Percentiles rank a stretch among this genome's conserved stretches.
phyloP scores from a whole-genome alignment of 1,140 invertebrate genomes.

The Drosophila navojoa region DNA sequence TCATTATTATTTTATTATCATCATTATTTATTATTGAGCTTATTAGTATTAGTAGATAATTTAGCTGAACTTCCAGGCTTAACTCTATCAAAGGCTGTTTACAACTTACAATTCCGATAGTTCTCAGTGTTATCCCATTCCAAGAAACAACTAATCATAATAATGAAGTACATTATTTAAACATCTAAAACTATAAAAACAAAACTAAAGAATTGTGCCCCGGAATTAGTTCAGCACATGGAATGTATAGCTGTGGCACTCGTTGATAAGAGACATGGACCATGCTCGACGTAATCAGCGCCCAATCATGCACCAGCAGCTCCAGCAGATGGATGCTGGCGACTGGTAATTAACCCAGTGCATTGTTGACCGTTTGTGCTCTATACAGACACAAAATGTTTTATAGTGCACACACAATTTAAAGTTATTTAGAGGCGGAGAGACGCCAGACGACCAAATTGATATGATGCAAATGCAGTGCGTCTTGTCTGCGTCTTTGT shows the following conservation, averaged over 20 bases:
- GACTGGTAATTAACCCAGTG: constrained; percentile 77
- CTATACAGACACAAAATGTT: constrained; percentile 32
- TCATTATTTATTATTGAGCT: too few species aligned
- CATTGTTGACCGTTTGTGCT: constrained; percentile 66
- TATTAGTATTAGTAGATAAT: too few species aligned
- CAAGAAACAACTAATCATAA: too few species aligned
- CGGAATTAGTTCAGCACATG: background rate
- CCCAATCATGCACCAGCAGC: constrained; percentile 5
- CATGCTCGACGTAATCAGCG: constrained; percentile 46
- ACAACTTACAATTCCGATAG: too few species aligned
- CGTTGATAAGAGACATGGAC: constrained; percentile 50
- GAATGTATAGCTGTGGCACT: constrained; percentile 5
- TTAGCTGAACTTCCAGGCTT: too few species aligned
- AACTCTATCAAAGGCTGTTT: too few species aligned
- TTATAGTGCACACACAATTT: constrained; percentile 51
- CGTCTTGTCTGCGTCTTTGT: constrained; percentile 36
- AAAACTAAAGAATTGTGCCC: background rate
- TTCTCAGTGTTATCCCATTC: too few species aligned
- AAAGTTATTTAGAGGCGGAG: constrained; percentile 45
- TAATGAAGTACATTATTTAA: too few species aligned
- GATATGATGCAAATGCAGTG: constrained; percentile 64
- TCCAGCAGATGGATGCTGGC: constrained; percentile 54
- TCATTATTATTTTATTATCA: too few species aligned
- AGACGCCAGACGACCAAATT: constrained; percentile 50
- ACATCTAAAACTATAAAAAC: background rate